A percentile compares a stretch with the other conserved stretches of the same genome.
Evolutionary conservation across 2,113 vertebrate genomes (phyloP).

Genomic region (Marmota flaviventris): DNA sequence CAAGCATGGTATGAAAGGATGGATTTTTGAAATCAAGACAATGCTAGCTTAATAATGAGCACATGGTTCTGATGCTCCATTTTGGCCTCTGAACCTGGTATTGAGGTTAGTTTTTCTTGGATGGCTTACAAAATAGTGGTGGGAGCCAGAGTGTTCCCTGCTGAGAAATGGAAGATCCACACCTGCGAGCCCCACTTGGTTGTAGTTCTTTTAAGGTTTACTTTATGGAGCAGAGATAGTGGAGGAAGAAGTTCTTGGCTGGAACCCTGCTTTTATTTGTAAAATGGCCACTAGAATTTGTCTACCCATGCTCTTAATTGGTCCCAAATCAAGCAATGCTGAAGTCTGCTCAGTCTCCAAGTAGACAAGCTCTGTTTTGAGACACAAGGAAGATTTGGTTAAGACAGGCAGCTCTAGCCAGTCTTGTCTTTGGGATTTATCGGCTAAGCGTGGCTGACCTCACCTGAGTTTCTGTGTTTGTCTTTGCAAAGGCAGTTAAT

Average conservation of each 20-base stretch:
- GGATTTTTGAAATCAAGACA: neutral
- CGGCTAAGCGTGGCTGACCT: neutral
- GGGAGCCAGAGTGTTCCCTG: neutral
- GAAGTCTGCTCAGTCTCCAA: neutral
- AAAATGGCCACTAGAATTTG: neutral
- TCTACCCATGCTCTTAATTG: neutral
- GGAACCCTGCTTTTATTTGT: conserved; percentile 38
- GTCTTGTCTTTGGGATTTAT: neutral
- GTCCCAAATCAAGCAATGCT: neutral
- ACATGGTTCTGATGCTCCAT: neutral
- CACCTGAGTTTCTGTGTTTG: neutral
- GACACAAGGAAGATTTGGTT: neutral
- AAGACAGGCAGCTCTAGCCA: neutral
- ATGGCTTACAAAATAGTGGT: neutral
- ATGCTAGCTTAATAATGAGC: neutral
- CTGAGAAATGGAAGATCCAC: neutral
- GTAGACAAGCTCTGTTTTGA: neutral
- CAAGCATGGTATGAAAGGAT: neutral
- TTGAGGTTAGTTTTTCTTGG: neutral
- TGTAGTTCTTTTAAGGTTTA: neutral
- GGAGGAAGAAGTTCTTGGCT: neutral
- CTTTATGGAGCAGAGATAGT: neutral
- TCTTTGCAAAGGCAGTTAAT: neutral
- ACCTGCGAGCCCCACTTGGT: accelerated
- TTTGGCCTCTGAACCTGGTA: neutral